phyloP scores from a whole-genome alignment of 2,888 invertebrate genomes.

The Hypselothyrea guttata region DNA sequence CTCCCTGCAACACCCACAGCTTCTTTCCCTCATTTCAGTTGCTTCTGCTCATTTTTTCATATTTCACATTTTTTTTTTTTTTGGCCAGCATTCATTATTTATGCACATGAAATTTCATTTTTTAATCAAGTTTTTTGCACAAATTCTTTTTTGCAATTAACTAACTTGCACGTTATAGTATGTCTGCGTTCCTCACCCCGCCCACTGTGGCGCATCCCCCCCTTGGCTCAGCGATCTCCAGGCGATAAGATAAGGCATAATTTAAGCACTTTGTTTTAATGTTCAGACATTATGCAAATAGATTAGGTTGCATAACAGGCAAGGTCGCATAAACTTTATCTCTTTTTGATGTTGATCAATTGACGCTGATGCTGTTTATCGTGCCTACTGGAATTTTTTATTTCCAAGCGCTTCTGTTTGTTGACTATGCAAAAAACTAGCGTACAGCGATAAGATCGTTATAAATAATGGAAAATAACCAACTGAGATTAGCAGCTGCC shows the following conservation, averaged over 20 bases:
- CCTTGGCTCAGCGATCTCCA: neutral
- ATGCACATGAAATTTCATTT: constrained; percentile 43
- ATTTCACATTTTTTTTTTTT: neutral
- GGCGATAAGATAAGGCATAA: constrained; percentile 20
- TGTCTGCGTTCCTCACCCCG: neutral
- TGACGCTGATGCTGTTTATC: constrained; percentile 4
- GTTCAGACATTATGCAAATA: constrained; percentile 22
- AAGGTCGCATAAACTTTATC: constrained; percentile 10
- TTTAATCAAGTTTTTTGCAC: neutral
- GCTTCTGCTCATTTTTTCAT: neutral
- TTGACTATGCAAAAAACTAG: constrained; percentile 5
- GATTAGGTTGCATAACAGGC: constrained; percentile 28
- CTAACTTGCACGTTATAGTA: constrained; percentile 23
- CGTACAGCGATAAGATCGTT: constrained; percentile 30
- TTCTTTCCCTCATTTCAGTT: neutral
- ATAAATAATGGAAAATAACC: constrained; percentile 28
- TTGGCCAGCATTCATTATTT: constrained; percentile 29
- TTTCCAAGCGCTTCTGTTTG: neutral
- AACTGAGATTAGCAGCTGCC: constrained; percentile 7
- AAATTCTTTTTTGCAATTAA: constrained; percentile 36
- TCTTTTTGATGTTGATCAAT: constrained; percentile 13
- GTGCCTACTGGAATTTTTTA: neutral
- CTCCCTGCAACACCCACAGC: neutral
- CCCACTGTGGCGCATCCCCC: neutral
- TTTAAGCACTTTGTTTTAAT: neutral